Conservation (phyloP, 2,888 invertebrate species). For the Globia sparganii region DNA sequence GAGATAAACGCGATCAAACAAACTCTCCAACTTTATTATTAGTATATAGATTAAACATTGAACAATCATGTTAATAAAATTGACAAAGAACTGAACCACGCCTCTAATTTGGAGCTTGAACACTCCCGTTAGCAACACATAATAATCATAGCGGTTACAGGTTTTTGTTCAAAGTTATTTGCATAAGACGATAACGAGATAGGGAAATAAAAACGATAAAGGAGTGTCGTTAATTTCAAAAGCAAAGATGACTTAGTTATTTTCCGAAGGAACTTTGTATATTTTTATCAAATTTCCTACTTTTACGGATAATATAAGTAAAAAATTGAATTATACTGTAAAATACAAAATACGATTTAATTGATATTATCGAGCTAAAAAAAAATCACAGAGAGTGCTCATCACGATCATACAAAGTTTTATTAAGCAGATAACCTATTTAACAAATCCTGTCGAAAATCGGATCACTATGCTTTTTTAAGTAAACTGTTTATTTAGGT, state of each 20-base stretch:
- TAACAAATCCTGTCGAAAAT: background rate
- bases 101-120: background rate
- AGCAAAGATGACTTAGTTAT: background rate
- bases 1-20: background rate
- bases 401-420: background rate
- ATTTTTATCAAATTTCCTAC: too few species aligned
- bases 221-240: background rate
- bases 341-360: too few species aligned
- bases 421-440: background rate
- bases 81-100: background rate
- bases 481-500: background rate
- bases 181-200: background rate
- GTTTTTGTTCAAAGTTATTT: background rate
- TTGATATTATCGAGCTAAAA: background rate
- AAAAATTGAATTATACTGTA: too few species aligned
- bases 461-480: background rate
- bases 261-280: background rate
- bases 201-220: background rate
- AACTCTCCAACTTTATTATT: background rate
- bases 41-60: background rate
- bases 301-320: background rate
- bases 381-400: background rate
- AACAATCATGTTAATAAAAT: slow-evolving; percentile 3
- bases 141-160: background rate
- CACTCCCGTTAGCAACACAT: slow-evolving; percentile 16